Conservation (phyloP, 2,797 vertebrate genomes). For the Paguma larvata region DNA sequence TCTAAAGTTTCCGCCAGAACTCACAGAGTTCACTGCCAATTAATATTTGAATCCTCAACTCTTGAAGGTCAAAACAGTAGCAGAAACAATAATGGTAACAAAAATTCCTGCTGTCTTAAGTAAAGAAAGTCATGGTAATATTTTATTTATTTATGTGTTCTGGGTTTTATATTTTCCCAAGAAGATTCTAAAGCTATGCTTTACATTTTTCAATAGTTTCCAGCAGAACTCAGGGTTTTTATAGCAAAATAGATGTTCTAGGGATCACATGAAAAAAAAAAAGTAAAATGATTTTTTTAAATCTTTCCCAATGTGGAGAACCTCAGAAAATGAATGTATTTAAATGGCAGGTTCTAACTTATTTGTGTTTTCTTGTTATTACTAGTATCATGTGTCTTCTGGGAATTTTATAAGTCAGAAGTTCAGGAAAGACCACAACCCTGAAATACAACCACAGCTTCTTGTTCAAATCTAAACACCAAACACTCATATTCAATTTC, state of each 20-base stretch:
- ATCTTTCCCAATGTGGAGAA: slow-evolving; percentile 16
- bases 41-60: background rate
- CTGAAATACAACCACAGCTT: background rate
- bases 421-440: background rate
- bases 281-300: background rate
- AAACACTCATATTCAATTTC: background rate
- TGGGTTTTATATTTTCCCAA: background rate
- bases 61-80: slow-evolving; percentile 49
- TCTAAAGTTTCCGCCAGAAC: slow-evolving; percentile 3
- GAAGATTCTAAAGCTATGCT: background rate
- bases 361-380: background rate
- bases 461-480: slow-evolving; percentile 17
- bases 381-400: slow-evolving; percentile 18
- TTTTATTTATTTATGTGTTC: background rate
- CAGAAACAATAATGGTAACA: slow-evolving; percentile 20
- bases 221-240: background rate
- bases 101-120: background rate
- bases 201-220: slow-evolving; percentile 33
- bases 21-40: background rate
- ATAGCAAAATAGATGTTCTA: slow-evolving; percentile 34
- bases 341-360: slow-evolving; percentile 39
- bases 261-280: background rate
- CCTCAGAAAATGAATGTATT: slow-evolving; percentile 43
- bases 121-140: background rate
- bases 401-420: slow-evolving; percentile 26